A percentile compares a stretch with the other conserved stretches of the same genome.
Conservation (phyloP, 2,797 vertebrate genomes). For the Labeo calbasu region DNA sequence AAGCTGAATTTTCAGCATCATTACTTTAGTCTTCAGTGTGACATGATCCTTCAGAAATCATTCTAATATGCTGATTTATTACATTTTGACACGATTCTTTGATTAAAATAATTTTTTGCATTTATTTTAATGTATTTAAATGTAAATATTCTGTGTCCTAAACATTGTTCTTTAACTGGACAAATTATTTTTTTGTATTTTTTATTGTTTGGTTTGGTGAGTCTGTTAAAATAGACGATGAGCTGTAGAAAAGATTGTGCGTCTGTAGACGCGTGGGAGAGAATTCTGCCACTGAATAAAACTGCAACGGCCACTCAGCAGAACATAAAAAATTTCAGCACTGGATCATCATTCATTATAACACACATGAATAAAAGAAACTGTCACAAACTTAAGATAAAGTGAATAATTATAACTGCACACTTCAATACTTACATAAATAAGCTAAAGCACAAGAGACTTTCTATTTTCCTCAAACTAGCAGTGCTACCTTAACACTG, state of each 20-base stretch:
- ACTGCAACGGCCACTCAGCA: background rate
- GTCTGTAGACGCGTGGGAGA: background rate
- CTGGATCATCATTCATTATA: background rate
- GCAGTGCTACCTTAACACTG: too few relatives aligned
- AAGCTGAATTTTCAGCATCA: background rate
- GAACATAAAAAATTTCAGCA: background rate
- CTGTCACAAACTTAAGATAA: background rate
- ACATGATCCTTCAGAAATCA: background rate
- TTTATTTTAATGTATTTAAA: background rate
- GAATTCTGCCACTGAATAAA: background rate
- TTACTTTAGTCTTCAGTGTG: background rate
- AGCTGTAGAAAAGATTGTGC: background rate
- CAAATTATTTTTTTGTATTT: background rate
- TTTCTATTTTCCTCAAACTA: background rate
- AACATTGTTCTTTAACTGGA: background rate
- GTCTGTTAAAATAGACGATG: background rate
- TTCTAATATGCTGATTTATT: background rate
- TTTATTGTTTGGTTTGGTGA: background rate
- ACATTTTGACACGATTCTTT: background rate
- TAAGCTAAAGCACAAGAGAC: too few relatives aligned
- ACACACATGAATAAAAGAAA: background rate
- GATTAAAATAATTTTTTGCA: background rate
- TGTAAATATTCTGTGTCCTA: background rate
- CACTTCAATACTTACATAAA: background rate
- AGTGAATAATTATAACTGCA: background rate